Base-by-base conservation (phyloP, 2,113 vertebrate species). In the Calyptommatus sinebrachiatus region DNA sequence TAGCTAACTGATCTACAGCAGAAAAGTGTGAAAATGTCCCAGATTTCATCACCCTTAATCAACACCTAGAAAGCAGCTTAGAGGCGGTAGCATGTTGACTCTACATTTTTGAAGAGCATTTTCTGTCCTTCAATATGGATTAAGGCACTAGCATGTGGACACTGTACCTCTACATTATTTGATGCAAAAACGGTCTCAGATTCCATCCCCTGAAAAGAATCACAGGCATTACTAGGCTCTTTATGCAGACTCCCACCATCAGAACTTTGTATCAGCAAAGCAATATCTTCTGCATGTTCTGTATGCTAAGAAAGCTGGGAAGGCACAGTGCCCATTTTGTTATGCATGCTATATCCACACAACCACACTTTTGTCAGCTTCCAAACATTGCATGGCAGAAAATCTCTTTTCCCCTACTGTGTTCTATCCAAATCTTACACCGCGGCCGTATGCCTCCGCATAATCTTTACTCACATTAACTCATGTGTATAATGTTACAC, bases 401-500 rank as follows among this genome's bases (percentile, higher is more conserved):
- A 62, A 70, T 81, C 67, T 61, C 12, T 11, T 26, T 11, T 11
- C 20, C 31, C 31, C 31, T 29, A 26, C 11, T 14, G 31, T 24
- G 18, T 35, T 62, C 65, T 22, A 20, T 75, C 79, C 72, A 61
- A 62, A 8, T 69, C 65, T 75, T 69, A 50, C 66, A 61, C 35
- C 26, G 50, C 14, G 53, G 26, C 79, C 75, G 66, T 62, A 41
- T 41, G 79, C 73, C 79, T 76, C 46, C 61, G 73, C 65, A 76
- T 81, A 69, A 62, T 81, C 73, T 75, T 69, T 45, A 46, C 65
- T 75, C 50, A 18, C 53, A 29, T 70, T 75, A 81, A 81, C 72
- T 69, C 35, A 31, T 69, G 65, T 75, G 65, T 75, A 31, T 75
- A 79, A 69, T 76, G 66, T 75, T 75, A 29, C 66, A 70, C 79